Percentiles rank a stretch among this genome's conserved stretches.
Conservation (phyloP, 1,140 invertebrate genomes). For the Megalopta genalis region DNA sequence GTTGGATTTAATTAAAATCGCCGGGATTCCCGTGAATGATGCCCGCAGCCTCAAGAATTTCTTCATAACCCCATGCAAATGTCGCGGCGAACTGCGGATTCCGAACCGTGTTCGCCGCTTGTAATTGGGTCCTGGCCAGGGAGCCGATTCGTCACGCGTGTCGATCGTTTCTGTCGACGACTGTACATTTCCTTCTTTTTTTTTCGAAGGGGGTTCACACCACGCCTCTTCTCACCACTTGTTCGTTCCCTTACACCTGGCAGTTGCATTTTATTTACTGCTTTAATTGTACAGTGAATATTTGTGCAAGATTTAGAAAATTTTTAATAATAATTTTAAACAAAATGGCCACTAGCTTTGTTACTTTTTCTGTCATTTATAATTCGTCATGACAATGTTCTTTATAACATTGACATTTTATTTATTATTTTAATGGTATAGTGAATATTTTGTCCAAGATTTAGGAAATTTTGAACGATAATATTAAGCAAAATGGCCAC, state of each 20-base stretch:
- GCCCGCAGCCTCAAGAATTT: slow-evolving; percentile 69
- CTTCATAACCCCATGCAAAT: slow-evolving; percentile 74
- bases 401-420: too few relatives aligned
- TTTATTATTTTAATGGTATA: too few relatives aligned
- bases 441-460: too few relatives aligned
- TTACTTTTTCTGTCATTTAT: too few relatives aligned
- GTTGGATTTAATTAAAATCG: slow-evolving; percentile 76
- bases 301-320: too few relatives aligned
- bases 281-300: too few relatives aligned
- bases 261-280: too few relatives aligned
- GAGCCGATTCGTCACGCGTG: slow-evolving; percentile 25
- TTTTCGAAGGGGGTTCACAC: background rate
- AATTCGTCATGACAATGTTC: too few relatives aligned
- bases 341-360: too few relatives aligned
- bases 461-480: too few relatives aligned
- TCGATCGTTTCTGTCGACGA: slow-evolving; percentile 26
- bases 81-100: slow-evolving; percentile 58
- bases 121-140: slow-evolving; percentile 22
- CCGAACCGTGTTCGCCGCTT: slow-evolving; percentile 36
- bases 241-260: background rate
- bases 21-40: slow-evolving; percentile 68
- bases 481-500: too few relatives aligned
- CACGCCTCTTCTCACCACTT: background rate
- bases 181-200: background rate
- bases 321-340: too few relatives aligned